phyloP scores from a whole-genome alignment of 2,797 vertebrate species.

The Pelobates cultripes region DNA sequence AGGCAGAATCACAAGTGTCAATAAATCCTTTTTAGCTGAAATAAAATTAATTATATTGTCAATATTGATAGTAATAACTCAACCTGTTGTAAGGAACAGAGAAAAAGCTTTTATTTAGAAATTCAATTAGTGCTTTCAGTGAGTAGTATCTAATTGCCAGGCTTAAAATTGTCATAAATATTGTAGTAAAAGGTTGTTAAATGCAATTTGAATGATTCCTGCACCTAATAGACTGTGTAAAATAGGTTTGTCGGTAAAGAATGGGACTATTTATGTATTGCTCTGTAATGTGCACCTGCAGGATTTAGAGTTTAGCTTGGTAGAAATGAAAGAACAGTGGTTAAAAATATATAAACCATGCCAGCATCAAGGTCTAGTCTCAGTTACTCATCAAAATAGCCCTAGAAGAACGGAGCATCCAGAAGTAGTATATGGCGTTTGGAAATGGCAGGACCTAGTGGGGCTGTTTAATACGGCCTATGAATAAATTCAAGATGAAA shows the following conservation, averaged over 20 bases:
- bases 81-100: slow-evolving; percentile 25
- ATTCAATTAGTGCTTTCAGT: slow-evolving; percentile 49
- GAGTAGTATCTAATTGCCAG: slow-evolving; percentile 45
- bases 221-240: slow-evolving; percentile 45
- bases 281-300: slow-evolving; percentile 34
- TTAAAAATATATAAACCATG: too few relatives aligned
- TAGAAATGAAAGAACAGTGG: background rate
- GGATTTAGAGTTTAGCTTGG: background rate
- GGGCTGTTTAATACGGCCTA: too few relatives aligned
- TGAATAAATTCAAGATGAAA: too few relatives aligned
- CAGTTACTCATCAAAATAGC: too few relatives aligned
- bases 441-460: too few relatives aligned
- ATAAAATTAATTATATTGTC: slow-evolving; percentile 51
- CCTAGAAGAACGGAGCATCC: too few relatives aligned
- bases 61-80: slow-evolving; percentile 39
- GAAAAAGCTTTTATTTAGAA: slow-evolving; percentile 46
- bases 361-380: too few relatives aligned
- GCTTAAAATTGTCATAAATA: slow-evolving; percentile 50
- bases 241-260: slow-evolving; percentile 36
- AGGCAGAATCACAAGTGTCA: slow-evolving; percentile 35
- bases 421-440: too few relatives aligned
- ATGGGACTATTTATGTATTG: slow-evolving; percentile 36
- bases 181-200: slow-evolving; percentile 39
- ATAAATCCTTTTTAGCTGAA: slow-evolving; percentile 43
- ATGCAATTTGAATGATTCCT: slow-evolving; percentile 22